A percentile compares a stretch with the other conserved stretches of the same genome.
phyloP scores from a whole-genome alignment of 2,797 vertebrate species.

The Pelodytes ibericus region DNA sequence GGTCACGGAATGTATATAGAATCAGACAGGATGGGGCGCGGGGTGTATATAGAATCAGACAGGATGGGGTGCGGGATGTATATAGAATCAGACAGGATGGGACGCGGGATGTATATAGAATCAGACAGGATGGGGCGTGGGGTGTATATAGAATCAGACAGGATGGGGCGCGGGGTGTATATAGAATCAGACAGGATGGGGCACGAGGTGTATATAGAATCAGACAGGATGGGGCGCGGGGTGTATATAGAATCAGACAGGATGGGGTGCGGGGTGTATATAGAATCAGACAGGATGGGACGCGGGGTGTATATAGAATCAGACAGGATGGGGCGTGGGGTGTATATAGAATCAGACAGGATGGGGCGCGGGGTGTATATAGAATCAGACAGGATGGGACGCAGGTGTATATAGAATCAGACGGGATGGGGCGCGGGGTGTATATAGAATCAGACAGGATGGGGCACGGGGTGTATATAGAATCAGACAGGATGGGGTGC shows the following conservation, averaged over 20 bases:
- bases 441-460: background rate
- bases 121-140: background rate
- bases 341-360: no score
- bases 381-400: background rate
- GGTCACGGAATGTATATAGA: background rate
- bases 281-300: background rate
- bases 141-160: background rate
- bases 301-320: background rate
- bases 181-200: conserved; percentile 7
- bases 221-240: background rate
- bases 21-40: no score
- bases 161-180: conserved; percentile 7
- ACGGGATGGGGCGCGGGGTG: background rate
- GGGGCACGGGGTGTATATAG: background rate
- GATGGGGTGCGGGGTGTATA: conserved; percentile 1
- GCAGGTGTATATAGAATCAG: background rate
- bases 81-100: background rate
- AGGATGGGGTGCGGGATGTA: background rate
- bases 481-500: conserved; percentile 5
- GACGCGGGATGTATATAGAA: background rate
- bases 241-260: background rate
- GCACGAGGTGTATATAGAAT: background rate
- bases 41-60: background rate
- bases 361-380: background rate
- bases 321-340: background rate